phyloP scores from a whole-genome alignment of 2,113 vertebrate species.

The Cisticola juncidis region DNA sequence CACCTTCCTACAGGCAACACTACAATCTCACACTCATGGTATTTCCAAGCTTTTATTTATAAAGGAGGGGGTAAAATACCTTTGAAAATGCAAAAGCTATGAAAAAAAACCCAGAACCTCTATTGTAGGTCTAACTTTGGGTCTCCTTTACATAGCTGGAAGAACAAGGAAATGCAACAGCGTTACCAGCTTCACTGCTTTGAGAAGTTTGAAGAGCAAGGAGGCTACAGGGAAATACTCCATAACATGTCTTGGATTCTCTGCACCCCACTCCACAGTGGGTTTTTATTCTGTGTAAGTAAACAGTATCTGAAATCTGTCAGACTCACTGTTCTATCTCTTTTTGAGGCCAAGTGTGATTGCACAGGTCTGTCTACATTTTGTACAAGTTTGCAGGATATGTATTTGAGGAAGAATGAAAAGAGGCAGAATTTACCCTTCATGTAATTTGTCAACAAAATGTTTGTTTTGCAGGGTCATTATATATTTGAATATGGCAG shows the following conservation, averaged over 20 bases:
- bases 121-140: neutral
- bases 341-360: neutral
- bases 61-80: neutral
- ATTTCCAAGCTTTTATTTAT: neutral
- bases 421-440: neutral
- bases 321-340: neutral
- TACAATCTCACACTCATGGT: neutral
- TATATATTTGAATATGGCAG: neutral
- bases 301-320: neutral
- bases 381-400: neutral
- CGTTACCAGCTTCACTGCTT: neutral
- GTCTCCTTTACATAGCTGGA: neutral
- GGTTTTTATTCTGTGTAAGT: neutral
- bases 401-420: neutral
- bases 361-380: neutral
- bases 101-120: neutral
- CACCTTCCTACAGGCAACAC: neutral
- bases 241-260: neutral
- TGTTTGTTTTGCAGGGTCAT: neutral
- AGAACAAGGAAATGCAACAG: neutral
- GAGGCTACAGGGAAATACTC: neutral
- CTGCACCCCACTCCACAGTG: neutral
- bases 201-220: neutral
- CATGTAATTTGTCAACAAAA: neutral
- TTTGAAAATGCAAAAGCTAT: neutral